Base-by-base conservation (phyloP, 2,888 invertebrate genomes). In the Protodeltote pygarga region DNA sequence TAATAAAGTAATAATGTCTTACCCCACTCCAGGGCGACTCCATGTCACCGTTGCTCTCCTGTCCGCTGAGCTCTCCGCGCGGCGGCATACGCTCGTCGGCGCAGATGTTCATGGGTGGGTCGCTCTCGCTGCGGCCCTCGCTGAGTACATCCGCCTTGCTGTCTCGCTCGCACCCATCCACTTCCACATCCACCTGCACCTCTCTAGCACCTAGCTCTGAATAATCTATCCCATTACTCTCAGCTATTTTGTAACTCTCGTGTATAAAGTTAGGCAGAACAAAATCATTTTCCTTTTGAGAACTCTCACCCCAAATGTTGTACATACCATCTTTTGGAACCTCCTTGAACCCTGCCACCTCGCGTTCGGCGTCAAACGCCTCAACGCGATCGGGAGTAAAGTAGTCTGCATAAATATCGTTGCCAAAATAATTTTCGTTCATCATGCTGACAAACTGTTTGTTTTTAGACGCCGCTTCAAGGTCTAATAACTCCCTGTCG, bases 1-100 rank as follows among this genome's bases (percentile, higher is more conserved):
- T 15, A 3, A 15, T 4, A 13, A 23, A 5, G 11, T 13, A 1
- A 15, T 9, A 21, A 27, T 16, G 9, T 3, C 92, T 92, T 85
- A 96, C 94, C 91, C 95, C 94, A 83, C 94, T 95, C 94, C 96
- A 96, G 1, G 95, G 94, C 9, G 94, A 94, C 66, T 96, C 96
- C 77, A 95, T 95, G 65, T 95, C 95, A 6, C 96, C 96, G 75
- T 96, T 95, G 85, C 96, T 96, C 79, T 97, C 97, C 79, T 97
- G 97, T 9, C 96, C 97, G 8, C 96, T 97, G 25, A 97, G 93
- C 85, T 97, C 97, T 0, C 97, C 97, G 54, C 96, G 94, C 0
- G 97, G 95, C 21, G 97, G 97, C 96, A 97, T 97, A 61, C 95
- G 94, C 82, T 97, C 97, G 75, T 97, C 97, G 0, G 97, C 95